Conservation (phyloP, 2,113 vertebrate species). For the Myrmecobius fasciatus region DNA sequence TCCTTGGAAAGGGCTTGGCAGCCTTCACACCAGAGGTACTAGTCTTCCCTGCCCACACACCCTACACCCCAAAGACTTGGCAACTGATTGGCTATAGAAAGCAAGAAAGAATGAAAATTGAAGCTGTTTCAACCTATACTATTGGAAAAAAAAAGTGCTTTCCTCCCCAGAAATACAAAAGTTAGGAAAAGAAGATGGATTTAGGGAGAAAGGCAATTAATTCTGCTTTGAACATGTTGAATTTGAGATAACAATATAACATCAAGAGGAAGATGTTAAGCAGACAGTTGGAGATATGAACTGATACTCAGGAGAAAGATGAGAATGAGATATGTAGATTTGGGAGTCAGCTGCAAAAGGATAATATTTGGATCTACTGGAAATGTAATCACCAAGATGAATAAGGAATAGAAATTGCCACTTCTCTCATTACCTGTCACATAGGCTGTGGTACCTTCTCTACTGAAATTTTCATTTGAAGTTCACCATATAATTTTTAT, state of each 20-base stretch:
- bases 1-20: too few relatives aligned
- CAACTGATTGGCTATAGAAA: neutral
- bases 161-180: neutral
- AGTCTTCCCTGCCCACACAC: too few relatives aligned
- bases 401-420: neutral
- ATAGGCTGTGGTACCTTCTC: neutral
- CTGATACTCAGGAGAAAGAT: neutral
- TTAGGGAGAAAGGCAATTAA: neutral
- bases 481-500: slow-evolving; percentile 23
- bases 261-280: neutral
- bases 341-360: neutral
- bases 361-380: neutral
- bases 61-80: neutral
- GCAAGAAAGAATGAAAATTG: neutral
- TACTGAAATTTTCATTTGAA: neutral
- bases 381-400: neutral
- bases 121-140: neutral
- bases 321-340: neutral
- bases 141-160: neutral
- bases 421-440: neutral
- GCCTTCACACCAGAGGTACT: too few relatives aligned
- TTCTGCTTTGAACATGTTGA: neutral
- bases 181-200: neutral
- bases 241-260: neutral
- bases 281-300: neutral